Evolutionary conservation across 2,888 invertebrate species (phyloP), one percentile per base, ranked within the genome.

Genomic region (Crocallis elinguaria): DNA sequence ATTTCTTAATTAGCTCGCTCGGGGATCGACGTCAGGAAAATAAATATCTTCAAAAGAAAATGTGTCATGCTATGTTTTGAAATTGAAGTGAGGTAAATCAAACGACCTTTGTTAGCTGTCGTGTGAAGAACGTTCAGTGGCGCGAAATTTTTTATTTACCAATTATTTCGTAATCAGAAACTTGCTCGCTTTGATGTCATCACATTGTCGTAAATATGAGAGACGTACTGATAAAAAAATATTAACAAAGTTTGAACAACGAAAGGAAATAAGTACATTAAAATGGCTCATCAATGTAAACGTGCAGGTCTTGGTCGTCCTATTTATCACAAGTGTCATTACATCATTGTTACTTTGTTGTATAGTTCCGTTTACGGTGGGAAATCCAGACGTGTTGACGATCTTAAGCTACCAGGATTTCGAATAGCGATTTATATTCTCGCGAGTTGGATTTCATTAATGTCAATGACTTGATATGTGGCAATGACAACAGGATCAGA

Each of bases 71-170:
- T 8, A 27, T 19, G 36, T 62, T 66, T 61, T 57, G 64, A 69
- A 69, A 69, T 66, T 49, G 59, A 67, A 62, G n/a, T 63, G 56
- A 69, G 59, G 66, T 68, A 68, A 73, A 71, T 66, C 56, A 60
- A 66, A 69, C 66, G 78, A 75, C 80, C 79, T 83, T 77, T 74
- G 71, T 66, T 64, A 62, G 64, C 64, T 66, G 67, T 69, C 67
- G 67, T 69, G 60, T 71, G 73, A 77, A 72, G 71, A 78, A 73
- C 71, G 69, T 69, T 65, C 66, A 73, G 61, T 66, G 72, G 66
- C 69, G 82, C 77, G 76, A 81, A 80, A 77, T 71, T 70, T 71
- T 72, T 73, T 78, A 74, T 81, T 79, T 77, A 79, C 74, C 70
- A 73, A 75, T 76, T 75, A 78, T 84, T 82, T 82, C 75, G 73